Evolutionary conservation across 2,888 invertebrate genomes (phyloP), one percentile per base, ranked within the genome.

Genomic region (Chalcis sispes): DNA sequence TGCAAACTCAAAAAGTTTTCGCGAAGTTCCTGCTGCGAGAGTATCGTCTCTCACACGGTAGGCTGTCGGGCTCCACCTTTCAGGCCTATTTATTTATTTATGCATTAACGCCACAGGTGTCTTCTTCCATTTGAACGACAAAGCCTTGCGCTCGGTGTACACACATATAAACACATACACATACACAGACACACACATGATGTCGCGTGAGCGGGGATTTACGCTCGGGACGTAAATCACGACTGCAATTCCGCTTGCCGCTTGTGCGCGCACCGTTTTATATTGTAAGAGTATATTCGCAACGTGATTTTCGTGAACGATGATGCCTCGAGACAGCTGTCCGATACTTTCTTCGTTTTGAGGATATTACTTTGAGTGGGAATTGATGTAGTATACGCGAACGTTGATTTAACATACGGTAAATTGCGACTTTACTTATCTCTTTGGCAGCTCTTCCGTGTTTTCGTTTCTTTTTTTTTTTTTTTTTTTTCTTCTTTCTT

Each of bases 161-260:
- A n/a, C n/a, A n/a, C n/a, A n/a, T n/a, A n/a, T n/a, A n/a, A 67
- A 29, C 23, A 67, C 54, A 54, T 42, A 75, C n/a, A n/a, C n/a
- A n/a, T n/a, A n/a, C n/a, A n/a, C n/a, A n/a, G n/a, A n/a, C n/a
- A n/a, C n/a, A n/a, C n/a, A n/a, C n/a, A n/a, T n/a, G n/a, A n/a
- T 71, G 77, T 20, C 75, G 73, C 75, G 59, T 54, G 27, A 40
- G 32, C 20, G 13, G 54, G 40, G 67, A 73, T 66, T 73, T 73
- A 70, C 50, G 70, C 58, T 10, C 27, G 10, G 29, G 40, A 0
- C 27, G 70, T 70, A 75, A 70, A 70, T 75, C 69, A 70, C 29
- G 3, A 8, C 18, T 0, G 29, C 46, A 18, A 61, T 67, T 73
- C 73, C 29, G 66, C 56, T 59, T 50, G 40, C 2, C 7, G 42